A percentile compares a stretch with the other conserved stretches of the same genome.
These are phyloP conservation scores for Antedon bifida DNA, from an alignment of 35 echinoderm and acorn worm genomes.

Conservation along the genomic window DNA sequence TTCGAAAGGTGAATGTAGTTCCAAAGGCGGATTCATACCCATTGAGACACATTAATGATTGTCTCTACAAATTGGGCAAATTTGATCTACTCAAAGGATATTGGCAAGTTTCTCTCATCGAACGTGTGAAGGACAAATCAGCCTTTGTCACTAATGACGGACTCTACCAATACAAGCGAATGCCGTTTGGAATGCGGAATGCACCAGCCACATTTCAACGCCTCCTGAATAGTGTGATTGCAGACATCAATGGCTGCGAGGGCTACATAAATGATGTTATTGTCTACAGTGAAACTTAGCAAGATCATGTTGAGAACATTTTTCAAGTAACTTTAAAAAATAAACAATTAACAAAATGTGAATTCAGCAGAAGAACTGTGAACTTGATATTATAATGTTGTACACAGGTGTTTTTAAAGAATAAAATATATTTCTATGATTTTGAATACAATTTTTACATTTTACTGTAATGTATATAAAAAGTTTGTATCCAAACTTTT, in stretches of 20 bases:
- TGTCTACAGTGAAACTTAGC: constrained; percentile 25
- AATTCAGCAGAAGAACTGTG: constrained; percentile 12
- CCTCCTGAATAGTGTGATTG: constrained; percentile 19
- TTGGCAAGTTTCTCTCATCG: constrained; percentile 8
- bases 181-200: constrained; percentile 72
- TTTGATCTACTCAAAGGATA: constrained; percentile 19
- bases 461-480: no score
- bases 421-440: no score
- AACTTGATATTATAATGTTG: not conserved
- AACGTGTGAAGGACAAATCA: not conserved
- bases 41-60: constrained; percentile 14
- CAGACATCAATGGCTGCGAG: constrained; percentile 6
- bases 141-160: constrained; percentile 34
- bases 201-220: constrained; percentile 56
- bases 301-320: constrained; percentile 17
- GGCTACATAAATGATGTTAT: constrained; percentile 49
- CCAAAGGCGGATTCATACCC: not conserved
- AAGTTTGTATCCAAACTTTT: no score
- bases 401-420: no score
- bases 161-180: constrained; percentile 28
- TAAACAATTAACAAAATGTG: constrained; percentile 35
- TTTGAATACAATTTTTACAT: no score
- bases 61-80: constrained; percentile 21
- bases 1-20: constrained; percentile 7
- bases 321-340: not conserved